phyloP scores from a whole-genome alignment of 2,797 vertebrate species.

The Mycteria americana region DNA sequence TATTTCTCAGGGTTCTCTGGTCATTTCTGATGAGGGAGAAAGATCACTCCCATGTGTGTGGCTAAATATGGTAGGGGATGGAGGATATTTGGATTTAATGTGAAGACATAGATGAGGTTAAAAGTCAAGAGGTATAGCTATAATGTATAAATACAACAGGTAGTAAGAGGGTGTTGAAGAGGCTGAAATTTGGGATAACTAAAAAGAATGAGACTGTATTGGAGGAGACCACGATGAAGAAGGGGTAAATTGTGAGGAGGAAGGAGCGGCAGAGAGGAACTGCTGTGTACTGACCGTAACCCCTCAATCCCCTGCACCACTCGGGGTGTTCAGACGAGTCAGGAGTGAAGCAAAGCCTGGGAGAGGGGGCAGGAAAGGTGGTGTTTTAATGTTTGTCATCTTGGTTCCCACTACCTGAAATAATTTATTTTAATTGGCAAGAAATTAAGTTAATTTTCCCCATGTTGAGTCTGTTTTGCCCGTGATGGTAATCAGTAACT shows the following conservation, averaged over 20 bases:
- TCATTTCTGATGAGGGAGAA: not conserved
- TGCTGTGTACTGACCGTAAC: not conserved
- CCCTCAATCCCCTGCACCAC: rapidly evolving
- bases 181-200: not conserved
- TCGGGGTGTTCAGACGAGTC: not conserved
- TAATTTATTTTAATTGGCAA: not conserved
- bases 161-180: not conserved
- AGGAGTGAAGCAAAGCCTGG: not conserved
- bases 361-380: not conserved
- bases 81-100: not conserved
- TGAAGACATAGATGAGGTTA: not conserved
- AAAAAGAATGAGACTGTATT: not conserved
- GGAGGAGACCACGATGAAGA: not conserved
- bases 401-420: not conserved
- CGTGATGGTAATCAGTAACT: not conserved
- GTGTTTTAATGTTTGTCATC: not conserved
- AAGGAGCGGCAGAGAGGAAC: not conserved
- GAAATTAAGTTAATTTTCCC: not conserved
- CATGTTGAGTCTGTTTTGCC: not conserved
- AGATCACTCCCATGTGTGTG: not conserved
- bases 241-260: not conserved
- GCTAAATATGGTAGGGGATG: not conserved
- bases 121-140: not conserved
- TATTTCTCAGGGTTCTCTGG: not conserved
- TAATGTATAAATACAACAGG: not conserved